Base-by-base conservation (phyloP, 2,797 vertebrate genomes). In the Diglossa cyanea region DNA sequence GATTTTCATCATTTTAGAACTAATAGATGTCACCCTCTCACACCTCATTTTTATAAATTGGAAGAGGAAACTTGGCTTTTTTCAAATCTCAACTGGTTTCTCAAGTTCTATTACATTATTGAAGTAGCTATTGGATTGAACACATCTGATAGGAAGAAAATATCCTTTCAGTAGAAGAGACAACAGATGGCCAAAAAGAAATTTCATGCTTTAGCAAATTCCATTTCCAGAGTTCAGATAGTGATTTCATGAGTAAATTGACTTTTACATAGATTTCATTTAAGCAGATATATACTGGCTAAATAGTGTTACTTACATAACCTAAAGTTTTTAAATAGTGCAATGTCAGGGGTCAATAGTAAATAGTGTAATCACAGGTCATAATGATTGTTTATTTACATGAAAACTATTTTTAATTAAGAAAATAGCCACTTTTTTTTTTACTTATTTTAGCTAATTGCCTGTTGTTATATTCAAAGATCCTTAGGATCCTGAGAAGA, bases 1-100 rank as follows among this genome's bases (percentile, higher is more conserved):
- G 14, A 40, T 77, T 82, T 77, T 75, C 78, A 68, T 42, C 6
- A 4, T 81, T 92, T 84, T 84, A 35, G 10, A 63, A 21, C 51
- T 68, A 50, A 90, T n/a, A 58, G 79, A 70, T 70, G 39, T 83
- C 71, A 80, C 25, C 20, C 10, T 58, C 62, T 91, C 39, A 23
- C 40, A 78, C 44, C 47, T 84, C 42, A 66, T 86, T 95, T 94
- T 91, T 83, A 57, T 74, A 80, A 90, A 84, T 55, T 84, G 65
- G 51, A 92, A 93, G 54, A 88, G 40, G n/a, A 93, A 92, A 68
- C 51, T 50, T 54, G 44, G 2, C 5, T 60, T 91, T 85, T 78
- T 91, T 48, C 44, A 86, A 81, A 84, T 88, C 76, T 74, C 88
- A 79, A 23, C 23, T 73, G 55, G 16, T 81, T 94, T 93, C 73